Conservation (phyloP, 37 sponge, comb jelly and placozoan species). For the Spongia lamella region DNA sequence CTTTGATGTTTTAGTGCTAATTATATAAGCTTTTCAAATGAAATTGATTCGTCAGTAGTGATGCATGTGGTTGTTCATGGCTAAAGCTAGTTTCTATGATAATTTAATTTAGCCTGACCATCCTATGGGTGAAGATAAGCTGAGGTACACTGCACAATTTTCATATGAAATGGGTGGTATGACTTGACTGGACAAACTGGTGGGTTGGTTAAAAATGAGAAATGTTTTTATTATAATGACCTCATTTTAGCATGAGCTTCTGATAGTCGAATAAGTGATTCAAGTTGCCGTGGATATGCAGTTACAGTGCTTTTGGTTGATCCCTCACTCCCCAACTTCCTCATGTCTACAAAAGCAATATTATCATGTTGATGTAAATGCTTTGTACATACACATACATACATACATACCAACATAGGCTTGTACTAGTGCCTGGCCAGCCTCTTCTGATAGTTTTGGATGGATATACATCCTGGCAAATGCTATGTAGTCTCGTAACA, state of each 20-base stretch:
- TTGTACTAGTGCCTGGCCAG: slow-evolving; percentile 91
- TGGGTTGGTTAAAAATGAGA: neutral
- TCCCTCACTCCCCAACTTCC: slow-evolving; percentile 86
- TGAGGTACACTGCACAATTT: slow-evolving; percentile 56
- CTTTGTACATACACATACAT: too few relatives aligned
- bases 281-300: slow-evolving; percentile 98
- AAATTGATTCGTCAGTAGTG: slow-evolving; percentile 92
- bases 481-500: slow-evolving; percentile 95
- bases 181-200: too few relatives aligned
- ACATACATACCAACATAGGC: slow-evolving; percentile 97
- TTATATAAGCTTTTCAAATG: slow-evolving; percentile 94
- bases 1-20: too few relatives aligned
- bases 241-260: slow-evolving; percentile 99
- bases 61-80: too few relatives aligned
- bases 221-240: slow-evolving; percentile 8
- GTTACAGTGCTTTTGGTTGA: slow-evolving; percentile 77
- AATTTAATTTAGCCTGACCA: too few relatives aligned
- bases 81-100: too few relatives aligned
- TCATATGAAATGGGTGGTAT: too few relatives aligned
- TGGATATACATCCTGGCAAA: slow-evolving; percentile 88
- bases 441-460: slow-evolving; percentile 92
- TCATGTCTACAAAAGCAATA: too few relatives aligned
- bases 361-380: too few relatives aligned
- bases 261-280: slow-evolving; percentile 95
- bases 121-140: too few relatives aligned